These are phyloP conservation scores for Leptoclinus maculatus DNA, from an alignment of 2,797 vertebrate genomes.

Conservation along the genomic window DNA sequence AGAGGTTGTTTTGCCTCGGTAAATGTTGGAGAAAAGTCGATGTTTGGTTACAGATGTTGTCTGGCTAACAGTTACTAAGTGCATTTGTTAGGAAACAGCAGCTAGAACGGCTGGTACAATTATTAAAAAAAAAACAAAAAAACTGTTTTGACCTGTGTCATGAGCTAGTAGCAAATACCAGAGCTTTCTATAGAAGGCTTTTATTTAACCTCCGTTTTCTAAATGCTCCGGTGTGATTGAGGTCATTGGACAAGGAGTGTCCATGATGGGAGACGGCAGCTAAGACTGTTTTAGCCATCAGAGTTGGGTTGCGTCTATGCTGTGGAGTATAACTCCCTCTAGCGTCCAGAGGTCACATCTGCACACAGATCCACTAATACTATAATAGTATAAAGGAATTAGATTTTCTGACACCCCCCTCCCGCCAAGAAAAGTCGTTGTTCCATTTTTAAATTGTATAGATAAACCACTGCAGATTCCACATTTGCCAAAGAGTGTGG, in stretches of 20 bases:
- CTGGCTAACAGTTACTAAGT: not conserved
- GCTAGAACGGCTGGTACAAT: not conserved
- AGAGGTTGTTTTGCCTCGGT: not conserved
- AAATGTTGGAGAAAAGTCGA: not conserved
- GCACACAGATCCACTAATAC: conserved; percentile 16
- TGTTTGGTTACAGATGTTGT: not conserved
- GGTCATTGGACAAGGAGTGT: not conserved
- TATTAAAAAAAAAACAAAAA: not conserved
- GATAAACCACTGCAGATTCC: conserved; percentile 1
- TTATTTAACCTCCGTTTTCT: not conserved
- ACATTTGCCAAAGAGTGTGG: not conserved
- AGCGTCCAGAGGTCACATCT: conserved; percentile 30
- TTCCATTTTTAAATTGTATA: conserved; percentile 22
- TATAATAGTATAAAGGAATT: conserved; percentile 46
- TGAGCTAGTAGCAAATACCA: not conserved
- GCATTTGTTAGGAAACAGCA: not conserved
- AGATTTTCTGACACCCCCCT: conserved; percentile 30
- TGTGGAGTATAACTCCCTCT: conserved; percentile 64
- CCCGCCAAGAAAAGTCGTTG: conserved; percentile 34
- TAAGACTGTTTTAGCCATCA: not conserved
- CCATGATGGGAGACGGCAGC: not conserved
- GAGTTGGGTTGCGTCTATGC: not conserved
- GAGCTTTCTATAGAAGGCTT: not conserved
- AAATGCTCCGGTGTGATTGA: not conserved
- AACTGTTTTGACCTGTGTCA: not conserved